A percentile compares a stretch with the other conserved stretches of the same genome.
phyloP scores from a whole-genome alignment of 37 sponge, comb jelly and placozoan genomes.

The Amphimedon queenslandica region DNA sequence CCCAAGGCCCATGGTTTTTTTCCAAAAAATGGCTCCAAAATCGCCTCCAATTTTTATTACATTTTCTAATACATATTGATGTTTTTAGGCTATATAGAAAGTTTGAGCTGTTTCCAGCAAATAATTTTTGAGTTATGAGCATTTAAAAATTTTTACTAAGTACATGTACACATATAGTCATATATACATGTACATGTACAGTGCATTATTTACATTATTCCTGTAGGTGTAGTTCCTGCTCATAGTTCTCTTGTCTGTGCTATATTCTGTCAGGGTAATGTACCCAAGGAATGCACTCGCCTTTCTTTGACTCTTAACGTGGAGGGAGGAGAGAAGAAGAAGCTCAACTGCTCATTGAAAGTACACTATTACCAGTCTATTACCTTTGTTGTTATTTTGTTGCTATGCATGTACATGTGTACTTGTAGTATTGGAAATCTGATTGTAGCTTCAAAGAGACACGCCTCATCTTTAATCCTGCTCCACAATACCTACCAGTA shows the following conservation, averaged over 20 bases:
- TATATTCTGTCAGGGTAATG: slow-evolving; percentile 32
- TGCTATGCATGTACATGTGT: neutral
- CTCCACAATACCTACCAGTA: slow-evolving; percentile 64
- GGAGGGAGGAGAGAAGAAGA: slow-evolving; percentile 14
- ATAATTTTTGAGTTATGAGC: no score
- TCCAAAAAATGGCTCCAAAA: no score
- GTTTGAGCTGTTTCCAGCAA: no score
- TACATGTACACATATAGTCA: no score
- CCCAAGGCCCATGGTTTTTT: no score
- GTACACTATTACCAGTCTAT: neutral
- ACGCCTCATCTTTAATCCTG: slow-evolving; percentile 47
- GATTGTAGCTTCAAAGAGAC: slow-evolving; percentile 39
- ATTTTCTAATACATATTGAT: no score
- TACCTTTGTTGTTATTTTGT: neutral
- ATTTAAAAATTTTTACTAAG: no score
- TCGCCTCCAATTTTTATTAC: no score
- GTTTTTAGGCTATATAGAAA: no score
- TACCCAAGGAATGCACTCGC: neutral
- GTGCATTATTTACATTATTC: no score
- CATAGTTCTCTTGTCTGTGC: slow-evolving; percentile 56
- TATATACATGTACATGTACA: no score
- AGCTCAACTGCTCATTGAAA: slow-evolving; percentile 21
- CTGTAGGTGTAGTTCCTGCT: slow-evolving; percentile 57
- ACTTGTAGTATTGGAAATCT: slow-evolving; percentile 30
- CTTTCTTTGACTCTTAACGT: neutral